Percentiles rank a stretch among this genome's conserved stretches.
These are phyloP conservation scores for Melinaea menophilus DNA, from an alignment of 2,888 invertebrate genomes.

Conservation along the genomic window DNA sequence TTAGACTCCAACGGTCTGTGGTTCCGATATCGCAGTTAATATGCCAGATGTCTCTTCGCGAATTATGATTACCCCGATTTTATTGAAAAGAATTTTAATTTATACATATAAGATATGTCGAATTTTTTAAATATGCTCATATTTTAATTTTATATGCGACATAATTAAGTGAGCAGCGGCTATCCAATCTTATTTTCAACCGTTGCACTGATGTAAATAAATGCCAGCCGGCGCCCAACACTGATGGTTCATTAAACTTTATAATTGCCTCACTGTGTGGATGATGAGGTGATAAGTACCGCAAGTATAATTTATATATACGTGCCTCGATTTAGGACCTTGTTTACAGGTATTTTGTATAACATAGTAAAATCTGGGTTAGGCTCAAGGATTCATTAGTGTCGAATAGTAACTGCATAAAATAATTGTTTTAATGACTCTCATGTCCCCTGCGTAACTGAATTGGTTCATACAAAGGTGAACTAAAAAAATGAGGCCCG, in stretches of 20 bases:
- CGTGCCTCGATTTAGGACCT: no score
- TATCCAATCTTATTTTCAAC: conserved; percentile 27
- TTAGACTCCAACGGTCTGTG: conserved; percentile 6
- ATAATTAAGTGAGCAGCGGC: conserved; percentile 22
- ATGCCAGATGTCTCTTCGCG: not conserved
- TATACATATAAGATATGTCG: no score
- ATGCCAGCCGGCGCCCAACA: conserved; percentile 26
- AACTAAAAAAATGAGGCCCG: not conserved
- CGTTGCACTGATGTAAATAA: conserved; percentile 25
- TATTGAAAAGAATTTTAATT: no score
- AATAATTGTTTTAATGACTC: conserved; percentile 6
- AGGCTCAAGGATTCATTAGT: conserved; percentile 6
- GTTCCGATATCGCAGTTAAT: not conserved
- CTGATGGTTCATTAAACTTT: conserved; percentile 39
- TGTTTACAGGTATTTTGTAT: not conserved
- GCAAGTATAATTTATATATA: not conserved
- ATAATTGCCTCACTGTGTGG: conserved; percentile 36
- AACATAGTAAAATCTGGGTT: conserved; percentile 5
- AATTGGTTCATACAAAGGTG: not conserved
- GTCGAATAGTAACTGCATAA: conserved; percentile 2
- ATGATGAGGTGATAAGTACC: conserved; percentile 26
- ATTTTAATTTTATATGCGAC: conserved; percentile 12
- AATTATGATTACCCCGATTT: no score
- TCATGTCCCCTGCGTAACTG: not conserved
- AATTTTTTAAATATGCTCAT: not conserved